Base-by-base conservation (phyloP, 2,888 invertebrate species). In the Epiblema foenella region DNA sequence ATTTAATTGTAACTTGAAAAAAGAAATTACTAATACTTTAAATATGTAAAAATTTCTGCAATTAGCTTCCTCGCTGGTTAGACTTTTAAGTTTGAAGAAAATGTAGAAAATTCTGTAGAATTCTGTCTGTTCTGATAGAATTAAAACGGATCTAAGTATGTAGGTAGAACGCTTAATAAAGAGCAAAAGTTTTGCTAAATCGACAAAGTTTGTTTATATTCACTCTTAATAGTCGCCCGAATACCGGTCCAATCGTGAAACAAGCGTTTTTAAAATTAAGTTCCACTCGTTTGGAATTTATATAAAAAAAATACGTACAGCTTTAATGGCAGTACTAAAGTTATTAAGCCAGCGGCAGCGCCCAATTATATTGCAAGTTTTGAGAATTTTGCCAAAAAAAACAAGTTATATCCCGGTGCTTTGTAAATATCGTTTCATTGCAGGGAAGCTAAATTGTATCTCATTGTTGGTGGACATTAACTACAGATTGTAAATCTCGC, bases 381-480 rank as follows among this genome's bases (percentile, higher is more conserved):
- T 82, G 83, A 83, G 85, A 84, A 79, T 81, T 83, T 82, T 78
- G 85, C 87, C 87, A 87, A 88, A 89, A 89, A 87, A 20, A 88
- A 83, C 80, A 74, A 87, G 83, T 84, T 86, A 87, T 81, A 76
- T 83, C 76, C 75, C 77, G 80, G 81, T 85, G 87, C 85, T 87
- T 88, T 86, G 86, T 84, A 87, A 89, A 89, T 87, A 87, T 86
- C 78, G 84, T 80, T 84, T 81, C 82, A 87, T 82, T 83, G 83
- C 79, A 80, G 81, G 76, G 82, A 86, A 87, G 89, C 88, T 88
- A 88, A 89, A 90, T 88, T 89, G 88, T 90, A 87, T 89, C 88
- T 89, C 89, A 89, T 89, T 89, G 90, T 89, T 85, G 83, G 82
- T 76, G 85, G 85, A 87, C 88, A 86, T 88, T 90, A 89, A 89